These are phyloP conservation scores for Pangasius djambal DNA, from an alignment of 2,797 vertebrate genomes.

Conservation along the genomic window DNA sequence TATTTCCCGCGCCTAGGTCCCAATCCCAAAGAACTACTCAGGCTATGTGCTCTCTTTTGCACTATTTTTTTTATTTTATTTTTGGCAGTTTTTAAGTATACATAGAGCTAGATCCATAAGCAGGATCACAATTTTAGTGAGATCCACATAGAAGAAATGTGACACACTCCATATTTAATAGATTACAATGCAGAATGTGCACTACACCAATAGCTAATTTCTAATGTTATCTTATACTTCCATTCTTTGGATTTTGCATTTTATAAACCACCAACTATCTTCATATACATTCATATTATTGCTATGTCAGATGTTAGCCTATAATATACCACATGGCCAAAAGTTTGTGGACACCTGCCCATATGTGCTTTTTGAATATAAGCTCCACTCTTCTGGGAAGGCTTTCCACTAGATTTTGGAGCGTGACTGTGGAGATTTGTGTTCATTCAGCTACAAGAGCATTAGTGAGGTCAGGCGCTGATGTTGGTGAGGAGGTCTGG, in stretches of 20 bases:
- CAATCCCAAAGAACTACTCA: background rate
- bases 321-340: background rate
- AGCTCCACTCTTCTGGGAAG: too few species aligned
- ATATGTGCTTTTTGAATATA: background rate
- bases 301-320: background rate
- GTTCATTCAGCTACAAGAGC: background rate
- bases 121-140: background rate
- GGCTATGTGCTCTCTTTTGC: background rate
- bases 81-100: background rate
- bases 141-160: background rate
- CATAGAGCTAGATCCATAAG: background rate
- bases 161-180: background rate
- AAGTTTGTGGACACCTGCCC: background rate
- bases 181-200: background rate
- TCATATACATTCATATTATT: background rate
- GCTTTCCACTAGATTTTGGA: too few species aligned
- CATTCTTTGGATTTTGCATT: background rate
- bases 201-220: background rate
- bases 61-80: background rate
- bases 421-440: too few species aligned
- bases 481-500: background rate
- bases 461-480: background rate
- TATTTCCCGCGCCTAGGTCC: background rate
- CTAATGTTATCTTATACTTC: background rate
- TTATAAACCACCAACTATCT: background rate